Evolutionary conservation across 2,113 vertebrate species (phyloP).

Genomic region (Limnothrissa miodon): DNA sequence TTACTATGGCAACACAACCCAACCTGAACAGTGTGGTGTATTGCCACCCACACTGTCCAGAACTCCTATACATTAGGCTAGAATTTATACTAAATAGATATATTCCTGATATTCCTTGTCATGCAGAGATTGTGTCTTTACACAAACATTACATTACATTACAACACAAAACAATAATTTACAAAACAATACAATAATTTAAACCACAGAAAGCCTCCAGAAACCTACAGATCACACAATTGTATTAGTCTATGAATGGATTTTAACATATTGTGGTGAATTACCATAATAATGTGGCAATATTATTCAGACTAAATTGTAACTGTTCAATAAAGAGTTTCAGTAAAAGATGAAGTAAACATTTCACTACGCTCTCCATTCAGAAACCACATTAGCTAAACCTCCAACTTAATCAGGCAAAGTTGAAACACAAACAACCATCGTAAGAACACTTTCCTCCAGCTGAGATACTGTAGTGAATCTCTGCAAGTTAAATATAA

Average conservation of each 20-base stretch:
- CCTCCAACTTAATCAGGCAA: background rate
- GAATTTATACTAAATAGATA: background rate
- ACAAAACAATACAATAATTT: too few species aligned
- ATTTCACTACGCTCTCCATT: background rate
- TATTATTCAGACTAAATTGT: too few species aligned
- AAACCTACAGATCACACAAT: too few species aligned
- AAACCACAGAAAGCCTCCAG: too few species aligned
- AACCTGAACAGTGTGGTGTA: background rate
- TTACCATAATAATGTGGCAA: too few species aligned
- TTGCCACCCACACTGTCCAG: background rate
- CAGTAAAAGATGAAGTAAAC: background rate
- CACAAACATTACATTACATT: too few species aligned
- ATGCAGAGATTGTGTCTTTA: too few species aligned
- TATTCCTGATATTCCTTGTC: background rate
- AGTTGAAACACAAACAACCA: background rate
- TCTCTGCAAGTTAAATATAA: constrained; percentile 47
- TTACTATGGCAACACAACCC: background rate
- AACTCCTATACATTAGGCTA: background rate
- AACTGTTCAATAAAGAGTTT: background rate
- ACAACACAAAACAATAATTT: too few species aligned
- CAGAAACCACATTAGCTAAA: background rate
- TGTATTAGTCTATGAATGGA: too few species aligned
- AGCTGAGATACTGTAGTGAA: constrained; percentile 9
- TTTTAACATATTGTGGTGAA: too few species aligned
- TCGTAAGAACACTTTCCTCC: constrained; percentile 6